Percentiles rank a stretch among this genome's conserved stretches.
These are phyloP conservation scores for Hemiprocne comata DNA, from an alignment of 2,113 vertebrate genomes.

Conservation along the genomic window DNA sequence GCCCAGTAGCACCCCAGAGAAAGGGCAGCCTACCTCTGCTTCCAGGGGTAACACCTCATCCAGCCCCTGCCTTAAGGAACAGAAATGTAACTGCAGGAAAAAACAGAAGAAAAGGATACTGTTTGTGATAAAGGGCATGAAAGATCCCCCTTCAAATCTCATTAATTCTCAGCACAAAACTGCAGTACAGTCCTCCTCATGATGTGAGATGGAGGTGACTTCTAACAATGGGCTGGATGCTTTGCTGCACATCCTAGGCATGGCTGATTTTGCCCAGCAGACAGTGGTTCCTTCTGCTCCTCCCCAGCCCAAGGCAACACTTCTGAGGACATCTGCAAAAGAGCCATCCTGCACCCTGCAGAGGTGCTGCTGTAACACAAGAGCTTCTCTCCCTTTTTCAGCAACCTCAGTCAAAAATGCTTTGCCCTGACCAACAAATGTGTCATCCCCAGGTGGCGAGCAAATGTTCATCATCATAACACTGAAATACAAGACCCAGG, in stretches of 20 bases:
- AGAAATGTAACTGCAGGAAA: background rate
- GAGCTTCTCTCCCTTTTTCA: background rate
- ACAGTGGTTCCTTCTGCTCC: background rate
- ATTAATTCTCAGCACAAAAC: background rate
- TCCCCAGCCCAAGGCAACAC: background rate
- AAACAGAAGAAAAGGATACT: fast-evolving
- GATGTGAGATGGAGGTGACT: background rate
- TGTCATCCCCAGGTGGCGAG: background rate
- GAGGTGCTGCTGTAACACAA: background rate
- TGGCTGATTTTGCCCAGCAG: background rate
- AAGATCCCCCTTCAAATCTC: background rate
- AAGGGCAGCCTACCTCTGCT: background rate
- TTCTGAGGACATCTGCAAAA: background rate
- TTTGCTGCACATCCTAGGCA: background rate
- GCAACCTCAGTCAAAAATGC: background rate
- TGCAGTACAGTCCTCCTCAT: background rate
- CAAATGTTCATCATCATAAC: background rate
- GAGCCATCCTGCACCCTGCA: background rate
- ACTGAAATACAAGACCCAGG: background rate
- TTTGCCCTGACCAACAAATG: background rate
- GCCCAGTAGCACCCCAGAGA: background rate
- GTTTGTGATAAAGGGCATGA: background rate
- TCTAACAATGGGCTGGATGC: fast-evolving
- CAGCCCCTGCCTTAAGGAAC: background rate
- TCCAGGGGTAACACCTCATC: background rate